Conservation (phyloP, 37 sponge, comb jelly and placozoan genomes). For the Cliona cf. orientalis region DNA sequence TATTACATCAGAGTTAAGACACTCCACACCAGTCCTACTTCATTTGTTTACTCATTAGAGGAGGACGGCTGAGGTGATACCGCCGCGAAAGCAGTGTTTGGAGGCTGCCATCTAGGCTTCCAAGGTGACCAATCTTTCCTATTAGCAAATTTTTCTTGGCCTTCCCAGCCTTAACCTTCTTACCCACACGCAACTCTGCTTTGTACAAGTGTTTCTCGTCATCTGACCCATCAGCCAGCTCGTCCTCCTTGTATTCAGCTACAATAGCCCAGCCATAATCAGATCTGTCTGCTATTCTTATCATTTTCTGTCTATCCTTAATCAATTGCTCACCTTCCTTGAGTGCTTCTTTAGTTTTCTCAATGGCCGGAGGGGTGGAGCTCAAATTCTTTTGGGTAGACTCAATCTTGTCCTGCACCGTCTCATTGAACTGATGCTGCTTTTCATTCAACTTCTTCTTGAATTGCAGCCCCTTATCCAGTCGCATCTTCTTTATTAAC, state of each 20-base stretch:
- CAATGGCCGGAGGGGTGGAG: neutral
- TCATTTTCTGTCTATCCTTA: neutral
- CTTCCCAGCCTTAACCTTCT: neutral
- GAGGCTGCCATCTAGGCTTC: no score
- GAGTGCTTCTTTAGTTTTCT: neutral
- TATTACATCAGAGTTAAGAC: no score
- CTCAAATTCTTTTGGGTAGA: neutral
- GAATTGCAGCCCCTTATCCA: neutral
- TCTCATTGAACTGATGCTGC: neutral
- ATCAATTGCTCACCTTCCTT: slow-evolving; percentile 3
- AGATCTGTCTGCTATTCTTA: slow-evolving; percentile 6
- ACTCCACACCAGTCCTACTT: no score
- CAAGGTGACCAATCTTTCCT: no score
- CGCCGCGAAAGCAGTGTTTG: no score
- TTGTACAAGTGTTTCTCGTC: neutral
- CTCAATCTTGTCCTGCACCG: neutral
- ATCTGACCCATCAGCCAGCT: neutral
- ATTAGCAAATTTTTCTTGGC: neutral
- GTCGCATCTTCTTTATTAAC: neutral
- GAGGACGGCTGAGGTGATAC: no score
- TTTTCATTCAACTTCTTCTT: neutral
- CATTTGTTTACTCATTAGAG: no score
- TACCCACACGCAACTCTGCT: neutral
- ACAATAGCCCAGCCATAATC: no score
- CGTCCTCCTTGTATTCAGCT: neutral